A percentile compares a stretch with the other conserved stretches of the same genome.
These are phyloP conservation scores for Syrphus vitripennis DNA, from an alignment of 2,888 invertebrate species.

Conservation along the genomic window DNA sequence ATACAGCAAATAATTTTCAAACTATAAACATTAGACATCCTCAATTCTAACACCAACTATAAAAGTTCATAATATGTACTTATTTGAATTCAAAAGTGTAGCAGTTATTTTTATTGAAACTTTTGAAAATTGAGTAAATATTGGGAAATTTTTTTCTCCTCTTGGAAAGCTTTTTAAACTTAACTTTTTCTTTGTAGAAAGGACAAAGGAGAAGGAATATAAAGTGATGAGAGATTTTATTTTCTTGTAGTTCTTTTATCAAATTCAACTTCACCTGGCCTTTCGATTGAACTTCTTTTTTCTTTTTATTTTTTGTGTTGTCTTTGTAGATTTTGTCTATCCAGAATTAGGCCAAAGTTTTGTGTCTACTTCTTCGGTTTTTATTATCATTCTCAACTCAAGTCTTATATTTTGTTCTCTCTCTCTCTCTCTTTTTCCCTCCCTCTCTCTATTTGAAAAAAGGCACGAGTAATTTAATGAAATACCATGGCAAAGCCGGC, in stretches of 20 bases:
- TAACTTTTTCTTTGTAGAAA: neutral
- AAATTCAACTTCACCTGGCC: neutral
- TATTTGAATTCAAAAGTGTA: neutral
- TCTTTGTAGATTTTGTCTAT: slow-evolving; percentile 32
- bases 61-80: too few species aligned
- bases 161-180: neutral
- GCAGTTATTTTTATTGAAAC: neutral
- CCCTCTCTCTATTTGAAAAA: neutral
- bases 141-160: slow-evolving; percentile 1
- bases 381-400: neutral
- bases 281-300: neutral
- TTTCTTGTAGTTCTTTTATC: neutral
- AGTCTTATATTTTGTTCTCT: neutral
- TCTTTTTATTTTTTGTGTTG: neutral
- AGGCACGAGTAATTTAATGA: slow-evolving; percentile 8
- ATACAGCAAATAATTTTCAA: too few species aligned
- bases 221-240: neutral
- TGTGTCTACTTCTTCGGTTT: neutral
- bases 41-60: too few species aligned
- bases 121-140: neutral
- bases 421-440: neutral
- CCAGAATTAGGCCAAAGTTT: slow-evolving; percentile 50
- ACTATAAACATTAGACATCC: too few species aligned
- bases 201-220: too few species aligned
- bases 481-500: slow-evolving; percentile 15